Evolutionary conservation across 2,888 invertebrate species (phyloP), one percentile per base, ranked within the genome.

Genomic region (Dorcus hopei): DNA sequence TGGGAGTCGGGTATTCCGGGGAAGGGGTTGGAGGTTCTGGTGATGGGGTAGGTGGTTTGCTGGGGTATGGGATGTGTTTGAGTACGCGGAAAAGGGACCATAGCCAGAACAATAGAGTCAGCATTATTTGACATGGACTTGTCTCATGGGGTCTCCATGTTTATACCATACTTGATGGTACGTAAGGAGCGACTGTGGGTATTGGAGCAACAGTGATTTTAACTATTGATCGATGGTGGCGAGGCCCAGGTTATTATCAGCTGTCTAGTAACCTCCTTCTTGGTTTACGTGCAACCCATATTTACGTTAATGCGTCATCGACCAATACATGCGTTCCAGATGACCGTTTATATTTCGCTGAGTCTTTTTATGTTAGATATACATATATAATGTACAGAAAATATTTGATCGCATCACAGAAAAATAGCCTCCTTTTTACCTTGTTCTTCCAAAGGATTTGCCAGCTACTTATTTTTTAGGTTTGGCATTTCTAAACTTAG

Each of bases 71-170:
- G 63, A 61, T 69, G 60, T 74, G 74, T 67, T 71, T 77, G 50
- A 85, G 79, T 78, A 83, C 84, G 75, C 85, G 84, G 73, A 84
- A 82, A 67, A 82, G 81, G 72, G 84, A 82, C 85, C 85, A 85
- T 79, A 84, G 78, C 77, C 85, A 81, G 73, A 85, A 83, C 71
- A 85, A 81, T 72, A 85, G 76, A 73, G 85, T 85, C 78, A 86
- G 79, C 86, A 86, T 86, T 70, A 71, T 76, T 70, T 64, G 63
- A 41, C 54, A 43, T 52, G 14, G 42, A 50, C 40, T 51, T n/a
- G 23, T 50, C 19, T 49, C 57, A 62, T 59, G 59, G 33, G 38
- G 41, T 50, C 50, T 52, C 58, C 64, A 64, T 64, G 41, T 47
- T 56, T 45, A 19, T 48, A 51, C 51, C 51, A 56, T 51, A 42